Evolutionary conservation across 2,797 vertebrate species (phyloP).

Genomic region (Schizopygopsis malacanthus): DNA sequence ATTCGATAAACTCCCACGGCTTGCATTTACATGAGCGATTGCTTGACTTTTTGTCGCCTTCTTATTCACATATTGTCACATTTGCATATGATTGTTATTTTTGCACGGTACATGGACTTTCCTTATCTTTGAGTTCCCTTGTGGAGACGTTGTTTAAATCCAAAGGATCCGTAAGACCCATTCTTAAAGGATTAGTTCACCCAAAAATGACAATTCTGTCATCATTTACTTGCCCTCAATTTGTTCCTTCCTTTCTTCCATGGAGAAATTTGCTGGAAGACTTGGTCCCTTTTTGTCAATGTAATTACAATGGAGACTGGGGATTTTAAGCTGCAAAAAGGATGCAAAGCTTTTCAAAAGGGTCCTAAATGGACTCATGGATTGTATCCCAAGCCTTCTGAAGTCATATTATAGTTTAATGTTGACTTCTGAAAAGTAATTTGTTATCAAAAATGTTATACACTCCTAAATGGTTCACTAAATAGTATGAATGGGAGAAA

Average conservation of each 20-base stretch:
- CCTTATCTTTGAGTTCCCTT: neutral
- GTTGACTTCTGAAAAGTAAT: neutral
- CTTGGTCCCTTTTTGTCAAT: neutral
- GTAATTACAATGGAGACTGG: neutral
- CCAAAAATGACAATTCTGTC: slow-evolving; percentile 14
- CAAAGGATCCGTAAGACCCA: neutral
- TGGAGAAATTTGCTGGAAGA: neutral
- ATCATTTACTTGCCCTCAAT: slow-evolving; percentile 13
- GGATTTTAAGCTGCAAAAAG: neutral
- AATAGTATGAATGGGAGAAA: too few species aligned
- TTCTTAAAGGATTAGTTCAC: slow-evolving; percentile 33
- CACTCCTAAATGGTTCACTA: too few species aligned
- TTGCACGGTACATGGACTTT: neutral
- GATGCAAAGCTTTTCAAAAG: neutral
- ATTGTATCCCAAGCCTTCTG: too few species aligned
- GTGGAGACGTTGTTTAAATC: slow-evolving; percentile 16
- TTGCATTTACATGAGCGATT: slow-evolving; percentile 25
- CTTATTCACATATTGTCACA: slow-evolving; percentile 21
- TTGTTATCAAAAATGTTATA: neutral
- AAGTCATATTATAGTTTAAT: neutral
- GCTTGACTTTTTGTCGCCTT: slow-evolving; percentile 37
- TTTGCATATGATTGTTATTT: slow-evolving; percentile 33
- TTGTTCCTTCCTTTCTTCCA: neutral
- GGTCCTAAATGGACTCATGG: neutral
- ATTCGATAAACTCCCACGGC: slow-evolving; percentile 49